phyloP scores from a whole-genome alignment of 2,113 vertebrate species.

The Sinocyclocheilus grahami region DNA sequence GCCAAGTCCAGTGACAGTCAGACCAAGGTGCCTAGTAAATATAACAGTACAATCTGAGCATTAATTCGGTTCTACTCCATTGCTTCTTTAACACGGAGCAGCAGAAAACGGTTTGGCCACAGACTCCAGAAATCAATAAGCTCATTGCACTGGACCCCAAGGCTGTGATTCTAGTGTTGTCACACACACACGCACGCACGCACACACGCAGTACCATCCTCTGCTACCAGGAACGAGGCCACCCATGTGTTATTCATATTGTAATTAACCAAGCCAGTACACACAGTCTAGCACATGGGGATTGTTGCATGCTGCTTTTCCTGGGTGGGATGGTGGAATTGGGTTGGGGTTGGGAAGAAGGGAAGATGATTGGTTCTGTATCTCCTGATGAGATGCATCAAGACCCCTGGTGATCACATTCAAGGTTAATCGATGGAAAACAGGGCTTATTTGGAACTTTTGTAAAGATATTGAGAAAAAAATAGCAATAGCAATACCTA shows the following conservation, averaged over 20 bases:
- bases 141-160: conserved; percentile 13
- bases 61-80: conserved; percentile 59
- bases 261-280: conserved; percentile 43
- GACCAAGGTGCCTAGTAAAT: conserved; percentile 24
- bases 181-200: not conserved
- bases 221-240: conserved; percentile 16
- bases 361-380: not conserved
- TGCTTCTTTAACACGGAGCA: conserved; percentile 48
- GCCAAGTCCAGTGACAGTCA: not conserved
- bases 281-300: conserved; percentile 26
- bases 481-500: not conserved
- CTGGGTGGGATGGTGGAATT: not conserved
- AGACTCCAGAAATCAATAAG: conserved; percentile 64
- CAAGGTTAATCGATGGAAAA: conserved; percentile 46
- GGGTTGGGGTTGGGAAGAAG: not conserved
- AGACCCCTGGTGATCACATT: conserved; percentile 49
- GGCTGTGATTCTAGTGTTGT: not conserved
- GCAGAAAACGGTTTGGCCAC: conserved; percentile 54
- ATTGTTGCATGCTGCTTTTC: conserved; percentile 22
- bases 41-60: conserved; percentile 54
- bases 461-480: not conserved
- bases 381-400: conserved; percentile 16
- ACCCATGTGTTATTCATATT: conserved; percentile 49
- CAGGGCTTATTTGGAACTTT: not conserved
- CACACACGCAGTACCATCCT: conserved; percentile 8